Base-by-base conservation (phyloP, 23 tunicate genomes). In the Aplidium turbinatum region DNA sequence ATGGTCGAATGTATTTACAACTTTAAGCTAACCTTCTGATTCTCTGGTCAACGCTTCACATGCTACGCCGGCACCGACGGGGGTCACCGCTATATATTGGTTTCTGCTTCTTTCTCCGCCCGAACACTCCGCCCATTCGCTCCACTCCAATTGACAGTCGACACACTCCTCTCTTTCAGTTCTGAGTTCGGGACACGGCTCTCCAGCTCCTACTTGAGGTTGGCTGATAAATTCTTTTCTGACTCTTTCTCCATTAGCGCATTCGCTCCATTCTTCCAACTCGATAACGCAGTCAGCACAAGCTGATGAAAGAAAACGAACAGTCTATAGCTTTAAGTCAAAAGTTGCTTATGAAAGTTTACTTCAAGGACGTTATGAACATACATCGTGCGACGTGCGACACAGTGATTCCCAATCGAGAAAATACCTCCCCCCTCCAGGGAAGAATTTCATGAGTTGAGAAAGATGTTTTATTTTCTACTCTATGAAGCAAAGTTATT, bases 131-230 rank as follows among this genome's bases (percentile, higher is more conserved):
- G 52, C 53, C 96, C 96, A 88, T 16, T 68, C 83, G 4, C 47
- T 57, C 96, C 96, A 88, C 0, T 69, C 79, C 33, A 82, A 65
- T 38, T 75, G 69, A 40, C 96, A 88, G 53, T 88, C 57, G 29
- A 35, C 39, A 31, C 96, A 88, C 9, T 35, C 80, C 69, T 79
- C 78, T 13, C 19, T 0, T 30, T 68, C 76, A 0, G 40, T 40
- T 46, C 64, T 46, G 21, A 68, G 42, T 3, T 51, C 69, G 11
- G 78, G 84, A 70, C 92, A 85, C 11, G 85, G 30, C 22, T 61
- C 38, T 1, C 92, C 92, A 11, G 78, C 34, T 2, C 85, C 85
- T n/a, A 80, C 56, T 2, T 76, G 60, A 0, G 63, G 63, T 1
- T 16, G 18, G 22, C 57, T 36, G 19, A 84, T 33, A 2, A 47